Evolutionary conservation across 1,140 invertebrate species (phyloP), one percentile per base, ranked within the genome.

Genomic region (Aphis craccivora): DNA sequence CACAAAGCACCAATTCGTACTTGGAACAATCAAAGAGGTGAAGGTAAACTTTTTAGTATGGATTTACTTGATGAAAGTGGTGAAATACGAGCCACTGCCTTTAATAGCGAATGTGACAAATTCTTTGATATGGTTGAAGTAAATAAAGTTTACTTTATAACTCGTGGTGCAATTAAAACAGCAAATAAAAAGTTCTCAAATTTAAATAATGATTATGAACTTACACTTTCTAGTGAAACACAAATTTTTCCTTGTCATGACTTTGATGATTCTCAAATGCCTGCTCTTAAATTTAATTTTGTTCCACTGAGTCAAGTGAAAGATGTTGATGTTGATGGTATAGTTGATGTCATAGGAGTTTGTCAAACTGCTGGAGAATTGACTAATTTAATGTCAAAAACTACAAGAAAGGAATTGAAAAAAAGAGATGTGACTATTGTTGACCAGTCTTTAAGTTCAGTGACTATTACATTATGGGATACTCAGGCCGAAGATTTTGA

Each of bases 121-220:
- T 99, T 97, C 95, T 99, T 97, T 95, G 97, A 99, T 95, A 96
- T 98, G 95, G 96, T 94, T 93, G 94, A 94, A 93, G 88, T 94
- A 48, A 97, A 97, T 94, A 97, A 98, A 96, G 97, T 99, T 9
- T 99, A 99, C 95, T 99, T 97, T 94, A 97, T 99, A 60, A 97
- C 97, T 45, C 97, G 97, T 94, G 98, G 97, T 93, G 95, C 95
- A 40, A 95, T 99, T 20, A 99, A 99, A 95, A 96, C 97, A 35
- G 99, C 99, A 1, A 99, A 99, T 95, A 99, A 99, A 95, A 97
- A 98, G 94, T 99, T 97, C 95, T 96, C 96, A 30, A 96, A 95
- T 83, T 95, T 99, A 23, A 98, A 98, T 88, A 98, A 99, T 95
- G 98, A 99, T 95, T 99, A 99, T 95, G 99, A 99, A 95, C 98